Conservation (phyloP, 2,888 invertebrate genomes). For the Pomacea canaliculata region DNA sequence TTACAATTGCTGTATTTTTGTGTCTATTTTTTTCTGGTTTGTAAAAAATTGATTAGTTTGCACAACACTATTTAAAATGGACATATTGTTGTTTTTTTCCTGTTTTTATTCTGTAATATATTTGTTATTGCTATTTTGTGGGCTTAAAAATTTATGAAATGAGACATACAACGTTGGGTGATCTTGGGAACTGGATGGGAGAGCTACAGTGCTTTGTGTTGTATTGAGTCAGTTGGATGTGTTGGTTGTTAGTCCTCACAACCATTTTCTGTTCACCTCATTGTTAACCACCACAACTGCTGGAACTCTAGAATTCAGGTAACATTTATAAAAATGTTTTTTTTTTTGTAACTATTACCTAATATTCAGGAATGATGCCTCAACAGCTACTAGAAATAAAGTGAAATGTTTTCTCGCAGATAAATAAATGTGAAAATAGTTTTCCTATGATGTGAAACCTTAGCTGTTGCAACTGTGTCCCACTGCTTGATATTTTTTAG, state of each 20-base stretch:
- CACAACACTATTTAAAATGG: no score
- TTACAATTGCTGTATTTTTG: no score
- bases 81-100: no score
- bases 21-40: no score
- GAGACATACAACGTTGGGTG: constrained; percentile 49
- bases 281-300: constrained; percentile 70
- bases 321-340: background rate
- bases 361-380: background rate
- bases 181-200: constrained; percentile 71
- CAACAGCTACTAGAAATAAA: background rate
- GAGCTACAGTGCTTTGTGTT: constrained; percentile 67
- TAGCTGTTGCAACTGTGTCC: no score
- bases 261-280: constrained; percentile 71
- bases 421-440: no score
- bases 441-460: no score
- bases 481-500: no score
- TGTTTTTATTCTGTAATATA: background rate
- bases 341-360: no score
- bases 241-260: constrained; percentile 69
- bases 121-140: background rate
- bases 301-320: constrained; percentile 70
- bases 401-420: background rate
- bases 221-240: constrained; percentile 66
- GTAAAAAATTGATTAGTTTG: no score
- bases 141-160: background rate